These are phyloP conservation scores for Mus minutoides DNA, from an alignment of 2,797 vertebrate species.

Conservation along the genomic window DNA sequence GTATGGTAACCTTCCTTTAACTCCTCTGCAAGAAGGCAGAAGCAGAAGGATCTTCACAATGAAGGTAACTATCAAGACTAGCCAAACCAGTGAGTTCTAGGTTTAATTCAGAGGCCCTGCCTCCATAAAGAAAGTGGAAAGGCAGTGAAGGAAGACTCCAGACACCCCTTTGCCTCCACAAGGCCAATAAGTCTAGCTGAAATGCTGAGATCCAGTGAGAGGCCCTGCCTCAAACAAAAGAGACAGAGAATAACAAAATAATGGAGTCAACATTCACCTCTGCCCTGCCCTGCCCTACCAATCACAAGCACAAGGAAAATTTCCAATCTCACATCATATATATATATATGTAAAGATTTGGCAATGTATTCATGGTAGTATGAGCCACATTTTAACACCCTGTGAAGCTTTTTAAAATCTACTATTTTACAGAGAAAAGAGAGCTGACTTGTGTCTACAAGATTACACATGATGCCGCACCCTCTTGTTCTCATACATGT, in stretches of 20 bases:
- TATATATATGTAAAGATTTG: background rate
- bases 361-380: background rate
- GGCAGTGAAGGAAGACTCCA: background rate
- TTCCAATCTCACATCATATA: background rate
- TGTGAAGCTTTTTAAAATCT: conserved; percentile 7
- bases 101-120: background rate
- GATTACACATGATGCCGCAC: background rate
- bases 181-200: background rate
- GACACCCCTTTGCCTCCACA: background rate
- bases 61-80: background rate
- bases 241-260: background rate
- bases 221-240: background rate
- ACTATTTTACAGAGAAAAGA: background rate
- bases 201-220: background rate
- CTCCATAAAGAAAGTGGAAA: background rate
- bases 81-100: background rate
- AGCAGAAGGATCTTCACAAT: background rate
- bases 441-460: background rate
- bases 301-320: background rate
- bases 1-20: background rate
- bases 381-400: background rate
- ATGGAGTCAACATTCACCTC: background rate
- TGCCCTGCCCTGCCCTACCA: too few species aligned
- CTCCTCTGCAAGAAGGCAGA: background rate
- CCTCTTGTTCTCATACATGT: accelerated